phyloP scores from a whole-genome alignment of 2,888 invertebrate species.

The Chrysina gloriosa region DNA sequence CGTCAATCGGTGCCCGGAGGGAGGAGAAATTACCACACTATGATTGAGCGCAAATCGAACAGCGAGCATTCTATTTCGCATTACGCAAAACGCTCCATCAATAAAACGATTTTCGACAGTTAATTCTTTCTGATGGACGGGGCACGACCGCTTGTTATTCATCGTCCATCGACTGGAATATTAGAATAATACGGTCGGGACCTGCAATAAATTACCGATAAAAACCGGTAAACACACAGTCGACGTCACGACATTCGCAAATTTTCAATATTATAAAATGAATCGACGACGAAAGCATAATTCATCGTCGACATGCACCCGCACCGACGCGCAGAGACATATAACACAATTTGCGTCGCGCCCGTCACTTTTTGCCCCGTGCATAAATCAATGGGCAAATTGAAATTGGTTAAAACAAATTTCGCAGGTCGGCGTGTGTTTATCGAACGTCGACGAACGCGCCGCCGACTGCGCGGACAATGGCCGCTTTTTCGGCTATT shows the following conservation, averaged over 20 bases:
- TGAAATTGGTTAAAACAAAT: constrained; percentile 27
- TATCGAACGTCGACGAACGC: too few species aligned
- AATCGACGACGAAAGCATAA: constrained; percentile 20
- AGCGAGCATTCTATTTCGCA: too few species aligned
- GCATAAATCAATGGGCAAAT: constrained; percentile 36
- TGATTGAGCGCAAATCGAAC: too few species aligned
- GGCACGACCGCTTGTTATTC: constrained; percentile 2
- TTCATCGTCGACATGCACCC: constrained; percentile 9
- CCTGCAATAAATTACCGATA: constrained; percentile 20
- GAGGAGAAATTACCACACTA: too few species aligned
- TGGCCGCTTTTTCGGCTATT: too few species aligned
- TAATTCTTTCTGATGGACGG: neutral
- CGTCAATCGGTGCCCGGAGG: too few species aligned
- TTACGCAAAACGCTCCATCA: too few species aligned
- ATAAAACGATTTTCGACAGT: too few species aligned
- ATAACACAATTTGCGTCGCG: neutral
- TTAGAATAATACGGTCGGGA: constrained; percentile 28
- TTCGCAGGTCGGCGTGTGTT: too few species aligned
- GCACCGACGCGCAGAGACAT: neutral
- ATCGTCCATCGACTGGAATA: constrained; percentile 22
- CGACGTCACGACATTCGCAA: constrained; percentile 5
- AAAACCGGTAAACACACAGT: constrained; percentile 5
- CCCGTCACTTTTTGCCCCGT: constrained; percentile 16
- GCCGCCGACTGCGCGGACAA: too few species aligned
- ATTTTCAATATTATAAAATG: constrained; percentile 32